These are phyloP conservation scores for Vulpes vulpes DNA, from an alignment of 2,113 vertebrate species.

Conservation along the genomic window DNA sequence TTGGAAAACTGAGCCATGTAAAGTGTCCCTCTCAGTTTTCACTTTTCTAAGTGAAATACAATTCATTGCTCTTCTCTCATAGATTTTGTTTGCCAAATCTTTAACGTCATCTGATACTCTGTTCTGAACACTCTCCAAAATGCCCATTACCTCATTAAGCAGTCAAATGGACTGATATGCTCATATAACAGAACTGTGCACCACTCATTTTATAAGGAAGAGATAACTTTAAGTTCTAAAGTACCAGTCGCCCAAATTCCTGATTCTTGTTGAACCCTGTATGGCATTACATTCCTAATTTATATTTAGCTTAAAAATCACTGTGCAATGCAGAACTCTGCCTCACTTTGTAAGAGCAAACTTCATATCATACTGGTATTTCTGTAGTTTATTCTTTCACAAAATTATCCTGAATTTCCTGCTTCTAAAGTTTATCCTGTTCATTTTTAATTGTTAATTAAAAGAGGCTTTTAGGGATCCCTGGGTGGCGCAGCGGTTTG, in stretches of 20 bases:
- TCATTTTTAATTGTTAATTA: constrained; percentile 56
- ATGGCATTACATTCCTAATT: neutral
- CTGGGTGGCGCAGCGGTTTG: too few relatives aligned
- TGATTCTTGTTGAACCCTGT: neutral
- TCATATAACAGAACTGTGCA: neutral
- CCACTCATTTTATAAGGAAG: neutral
- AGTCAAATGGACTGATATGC: neutral
- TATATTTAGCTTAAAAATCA: neutral
- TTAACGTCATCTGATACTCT: neutral
- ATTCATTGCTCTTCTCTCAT: constrained; percentile 31
- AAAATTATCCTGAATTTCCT: constrained; percentile 58
- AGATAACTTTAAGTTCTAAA: neutral
- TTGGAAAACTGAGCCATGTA: neutral
- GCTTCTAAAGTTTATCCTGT: neutral
- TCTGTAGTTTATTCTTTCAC: constrained; percentile 19
- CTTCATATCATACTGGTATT: constrained; percentile 1
- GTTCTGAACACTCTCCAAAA: neutral
- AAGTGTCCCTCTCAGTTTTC: neutral
- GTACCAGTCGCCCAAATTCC: neutral
- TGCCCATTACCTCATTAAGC: neutral
- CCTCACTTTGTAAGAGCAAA: neutral
- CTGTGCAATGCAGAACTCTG: neutral
- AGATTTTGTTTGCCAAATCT: neutral
- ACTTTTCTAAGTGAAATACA: constrained; percentile 54
- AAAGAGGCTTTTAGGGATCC: constrained; percentile 44